These are phyloP conservation scores for Hydrozoanthus tunicans DNA, from an alignment of 64 coral and sea anemone species.

Conservation along the genomic window DNA sequence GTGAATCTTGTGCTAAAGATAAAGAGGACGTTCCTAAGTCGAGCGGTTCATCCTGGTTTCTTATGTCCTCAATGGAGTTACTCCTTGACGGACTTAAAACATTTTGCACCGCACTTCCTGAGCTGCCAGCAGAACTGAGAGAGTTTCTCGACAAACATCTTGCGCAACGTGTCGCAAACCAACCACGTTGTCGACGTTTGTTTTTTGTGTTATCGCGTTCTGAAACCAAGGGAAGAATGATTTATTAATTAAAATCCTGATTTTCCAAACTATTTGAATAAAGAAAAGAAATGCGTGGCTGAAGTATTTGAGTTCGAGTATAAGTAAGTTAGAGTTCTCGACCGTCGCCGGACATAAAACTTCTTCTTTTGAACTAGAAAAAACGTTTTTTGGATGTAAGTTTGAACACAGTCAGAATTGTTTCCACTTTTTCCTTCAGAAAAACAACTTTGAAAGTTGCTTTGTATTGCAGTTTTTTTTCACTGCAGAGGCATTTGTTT, in stretches of 20 bases:
- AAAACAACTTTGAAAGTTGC: no score
- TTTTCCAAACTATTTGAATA: no score
- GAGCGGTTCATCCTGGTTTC: background rate
- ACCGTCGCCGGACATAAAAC: no score
- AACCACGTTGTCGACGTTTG: conserved; percentile 74
- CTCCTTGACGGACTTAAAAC: conserved; percentile 16
- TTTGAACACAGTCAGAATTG: no score
- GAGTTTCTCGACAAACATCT: conserved; percentile 65
- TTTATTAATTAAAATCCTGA: background rate
- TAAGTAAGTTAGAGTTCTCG: no score
- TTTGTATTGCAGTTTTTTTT: no score
- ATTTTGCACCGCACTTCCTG: conserved; percentile 60
- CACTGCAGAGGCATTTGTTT: no score
- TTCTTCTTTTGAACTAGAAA: no score
- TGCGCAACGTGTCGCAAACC: conserved; percentile 72
- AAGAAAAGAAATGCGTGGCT: background rate
- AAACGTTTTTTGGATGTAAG: no score
- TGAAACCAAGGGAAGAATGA: conserved; percentile 31
- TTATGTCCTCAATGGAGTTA: conserved; percentile 29
- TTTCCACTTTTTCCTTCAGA: no score
- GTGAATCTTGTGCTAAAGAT: conserved; percentile 19
- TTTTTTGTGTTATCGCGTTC: conserved; percentile 79
- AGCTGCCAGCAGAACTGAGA: conserved; percentile 29
- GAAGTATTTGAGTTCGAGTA: no score
- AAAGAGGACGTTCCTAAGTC: conserved; percentile 4